Evolutionary conservation across 53 echinoderm and acorn worm genomes (phyloP).

Genomic region (Arbacia lixula): DNA sequence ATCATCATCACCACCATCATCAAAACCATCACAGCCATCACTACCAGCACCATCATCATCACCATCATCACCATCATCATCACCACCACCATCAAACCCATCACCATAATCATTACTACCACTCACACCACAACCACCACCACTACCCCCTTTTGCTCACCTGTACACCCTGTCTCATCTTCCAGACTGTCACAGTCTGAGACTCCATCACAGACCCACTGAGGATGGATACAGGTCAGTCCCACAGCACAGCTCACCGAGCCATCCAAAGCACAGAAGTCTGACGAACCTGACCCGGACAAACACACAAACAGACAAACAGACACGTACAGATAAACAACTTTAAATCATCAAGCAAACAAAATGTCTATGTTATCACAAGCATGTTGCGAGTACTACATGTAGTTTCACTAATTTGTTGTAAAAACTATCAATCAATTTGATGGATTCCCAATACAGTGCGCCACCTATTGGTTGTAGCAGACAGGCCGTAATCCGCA

Average conservation of each 20-base stretch:
- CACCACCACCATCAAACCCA: neutral
- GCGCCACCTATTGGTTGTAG: too few relatives aligned
- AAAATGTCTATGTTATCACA: too few relatives aligned
- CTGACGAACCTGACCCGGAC: constrained; percentile 4
- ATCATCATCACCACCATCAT: neutral
- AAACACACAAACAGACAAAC: too few relatives aligned
- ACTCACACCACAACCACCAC: neutral
- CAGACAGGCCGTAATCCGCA: too few relatives aligned
- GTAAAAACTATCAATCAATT: too few relatives aligned
- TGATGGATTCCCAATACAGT: too few relatives aligned
- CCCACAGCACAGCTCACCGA: constrained; percentile 13
- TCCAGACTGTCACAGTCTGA: constrained; percentile 6
- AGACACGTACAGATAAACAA: too few relatives aligned
- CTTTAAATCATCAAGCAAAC: too few relatives aligned
- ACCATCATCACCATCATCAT: neutral
- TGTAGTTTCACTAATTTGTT: too few relatives aligned
- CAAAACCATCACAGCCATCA: neutral
- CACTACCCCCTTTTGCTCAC: neutral
- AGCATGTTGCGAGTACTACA: too few relatives aligned
- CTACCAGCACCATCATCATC: neutral
- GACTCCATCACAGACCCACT: constrained; percentile 36
- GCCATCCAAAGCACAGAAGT: neutral
- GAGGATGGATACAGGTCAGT: neutral
- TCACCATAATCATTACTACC: neutral
- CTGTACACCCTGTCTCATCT: constrained; percentile 12